These are phyloP conservation scores for Acipenser ruthenus DNA, from an alignment of 2,797 vertebrate species.

Conservation along the genomic window DNA sequence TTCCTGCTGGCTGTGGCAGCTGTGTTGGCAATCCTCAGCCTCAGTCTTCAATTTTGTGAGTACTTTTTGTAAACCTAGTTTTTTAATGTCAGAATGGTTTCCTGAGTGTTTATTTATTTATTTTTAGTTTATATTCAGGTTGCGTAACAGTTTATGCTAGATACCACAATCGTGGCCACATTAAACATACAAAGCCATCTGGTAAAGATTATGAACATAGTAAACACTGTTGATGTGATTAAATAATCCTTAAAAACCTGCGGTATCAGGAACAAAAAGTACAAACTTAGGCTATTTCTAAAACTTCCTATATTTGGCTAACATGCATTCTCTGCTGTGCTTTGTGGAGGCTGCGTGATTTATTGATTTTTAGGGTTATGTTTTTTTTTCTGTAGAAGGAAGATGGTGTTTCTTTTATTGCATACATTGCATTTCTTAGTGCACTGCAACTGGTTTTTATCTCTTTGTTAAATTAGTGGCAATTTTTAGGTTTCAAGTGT, in stretches of 20 bases:
- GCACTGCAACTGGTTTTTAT: not conserved
- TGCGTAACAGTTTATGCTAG: too few relatives aligned
- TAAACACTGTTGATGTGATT: too few relatives aligned
- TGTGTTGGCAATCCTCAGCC: slow-evolving; percentile 48
- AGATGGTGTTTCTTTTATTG: not conserved
- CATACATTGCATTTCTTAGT: not conserved
- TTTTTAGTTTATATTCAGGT: too few relatives aligned
- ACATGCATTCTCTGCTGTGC: not conserved
- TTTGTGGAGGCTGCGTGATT: not conserved
- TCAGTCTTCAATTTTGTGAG: slow-evolving; percentile 60
- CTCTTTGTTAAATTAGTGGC: not conserved
- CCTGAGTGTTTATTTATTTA: slow-evolving; percentile 10
- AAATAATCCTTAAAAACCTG: too few relatives aligned
- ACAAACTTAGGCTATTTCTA: too few relatives aligned
- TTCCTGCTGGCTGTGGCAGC: slow-evolving; percentile 48
- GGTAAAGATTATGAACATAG: too few relatives aligned
- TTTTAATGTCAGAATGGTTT: not conserved
- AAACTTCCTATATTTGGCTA: not conserved
- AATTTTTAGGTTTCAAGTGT: not conserved
- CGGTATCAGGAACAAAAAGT: too few relatives aligned
- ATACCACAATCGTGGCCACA: too few relatives aligned
- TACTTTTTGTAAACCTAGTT: slow-evolving; percentile 6
- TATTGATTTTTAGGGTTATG: not conserved
- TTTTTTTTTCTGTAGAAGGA: not conserved
- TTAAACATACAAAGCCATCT: too few relatives aligned